Conservation (phyloP, 2,797 vertebrate genomes). For the Epinephelus awoara region DNA sequence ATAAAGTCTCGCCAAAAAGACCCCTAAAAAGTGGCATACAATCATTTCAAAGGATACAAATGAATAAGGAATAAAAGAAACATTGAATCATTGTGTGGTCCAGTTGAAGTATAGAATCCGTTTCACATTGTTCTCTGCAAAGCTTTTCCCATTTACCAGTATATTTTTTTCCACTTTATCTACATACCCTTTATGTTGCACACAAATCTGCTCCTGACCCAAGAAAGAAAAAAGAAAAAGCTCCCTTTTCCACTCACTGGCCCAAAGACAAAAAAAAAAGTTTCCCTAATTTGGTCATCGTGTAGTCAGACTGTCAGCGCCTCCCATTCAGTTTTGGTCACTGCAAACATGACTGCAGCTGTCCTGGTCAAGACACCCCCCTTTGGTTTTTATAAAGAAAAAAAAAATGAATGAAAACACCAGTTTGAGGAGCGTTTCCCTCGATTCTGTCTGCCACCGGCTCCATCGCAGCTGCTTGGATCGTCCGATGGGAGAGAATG, state of each 20-base stretch:
- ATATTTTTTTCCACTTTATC: conserved; percentile 65
- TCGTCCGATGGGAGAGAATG: conserved; percentile 89
- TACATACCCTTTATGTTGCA: conserved; percentile 68
- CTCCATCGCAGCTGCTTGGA: conserved; percentile 84
- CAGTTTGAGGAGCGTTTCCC: conserved; percentile 81
- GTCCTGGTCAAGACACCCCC: conserved; percentile 83
- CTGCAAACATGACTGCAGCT: conserved; percentile 85
- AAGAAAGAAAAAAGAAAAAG: conserved; percentile 47
- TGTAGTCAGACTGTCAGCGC: conserved; percentile 69
- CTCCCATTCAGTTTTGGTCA: conserved; percentile 90
- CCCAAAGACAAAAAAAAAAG: conserved; percentile 63
- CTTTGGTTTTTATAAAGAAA: conserved; percentile 84
- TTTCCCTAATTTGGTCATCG: conserved; percentile 84
- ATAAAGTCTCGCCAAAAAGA: conserved; percentile 84
- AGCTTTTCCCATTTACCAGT: conserved; percentile 80
- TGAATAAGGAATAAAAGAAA: conserved; percentile 75
- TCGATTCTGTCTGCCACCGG: conserved; percentile 72
- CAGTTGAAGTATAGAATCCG: conserved; percentile 86
- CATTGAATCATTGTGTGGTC: conserved; percentile 84
- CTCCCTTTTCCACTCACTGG: conserved; percentile 76
- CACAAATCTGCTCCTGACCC: conserved; percentile 73
- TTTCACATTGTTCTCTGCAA: conserved; percentile 88
- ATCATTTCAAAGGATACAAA: conserved; percentile 86
- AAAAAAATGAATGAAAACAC: conserved; percentile 79
- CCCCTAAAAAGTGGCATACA: conserved; percentile 86